phyloP scores from a whole-genome alignment of 2,888 invertebrate species.

The Drosophila vallismaia region DNA sequence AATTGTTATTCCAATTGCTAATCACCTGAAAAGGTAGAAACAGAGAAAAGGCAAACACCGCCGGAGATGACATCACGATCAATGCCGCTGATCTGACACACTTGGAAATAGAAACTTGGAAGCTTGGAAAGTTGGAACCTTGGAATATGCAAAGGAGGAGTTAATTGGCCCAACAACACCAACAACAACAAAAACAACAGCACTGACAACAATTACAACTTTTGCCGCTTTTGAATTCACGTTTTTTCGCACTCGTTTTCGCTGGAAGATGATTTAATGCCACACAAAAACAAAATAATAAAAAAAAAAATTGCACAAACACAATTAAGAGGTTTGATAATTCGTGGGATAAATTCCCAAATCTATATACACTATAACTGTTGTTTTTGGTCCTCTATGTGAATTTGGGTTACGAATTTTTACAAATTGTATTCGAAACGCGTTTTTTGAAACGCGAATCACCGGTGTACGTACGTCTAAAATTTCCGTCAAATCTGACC shows the following conservation, averaged over 20 bases:
- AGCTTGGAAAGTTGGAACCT: not conserved
- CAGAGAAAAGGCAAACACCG: not conserved
- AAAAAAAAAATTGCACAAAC: slow-evolving; percentile 48
- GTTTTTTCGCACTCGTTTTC: slow-evolving; percentile 49
- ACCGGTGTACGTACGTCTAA: slow-evolving; percentile 66
- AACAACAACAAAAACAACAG: slow-evolving; percentile 22
- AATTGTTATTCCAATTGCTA: slow-evolving; percentile 21
- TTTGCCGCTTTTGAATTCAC: slow-evolving; percentile 20
- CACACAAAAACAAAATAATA: slow-evolving; percentile 53
- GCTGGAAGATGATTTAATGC: slow-evolving; percentile 56
- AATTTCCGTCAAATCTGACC: slow-evolving; percentile 62
- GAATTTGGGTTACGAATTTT: slow-evolving; percentile 8
- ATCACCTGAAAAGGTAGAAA: slow-evolving; percentile 12
- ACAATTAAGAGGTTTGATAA: slow-evolving; percentile 21
- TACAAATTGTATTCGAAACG: slow-evolving; percentile 20
- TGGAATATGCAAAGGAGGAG: slow-evolving; percentile 17
- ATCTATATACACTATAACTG: slow-evolving; percentile 21
- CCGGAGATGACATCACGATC: slow-evolving; percentile 37
- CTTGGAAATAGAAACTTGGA: slow-evolving; percentile 2
- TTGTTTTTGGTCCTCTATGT: slow-evolving; percentile 24
- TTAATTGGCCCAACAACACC: slow-evolving; percentile 18
- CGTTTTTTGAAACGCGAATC: slow-evolving; percentile 39
- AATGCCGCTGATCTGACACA: slow-evolving; percentile 12
- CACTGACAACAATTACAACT: slow-evolving; percentile 12
- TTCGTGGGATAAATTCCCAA: slow-evolving; percentile 37